Evolutionary conservation across 2,113 vertebrate species (phyloP), one percentile per base, ranked within the genome.

Genomic region (Ibidorhyncha struthersii): DNA sequence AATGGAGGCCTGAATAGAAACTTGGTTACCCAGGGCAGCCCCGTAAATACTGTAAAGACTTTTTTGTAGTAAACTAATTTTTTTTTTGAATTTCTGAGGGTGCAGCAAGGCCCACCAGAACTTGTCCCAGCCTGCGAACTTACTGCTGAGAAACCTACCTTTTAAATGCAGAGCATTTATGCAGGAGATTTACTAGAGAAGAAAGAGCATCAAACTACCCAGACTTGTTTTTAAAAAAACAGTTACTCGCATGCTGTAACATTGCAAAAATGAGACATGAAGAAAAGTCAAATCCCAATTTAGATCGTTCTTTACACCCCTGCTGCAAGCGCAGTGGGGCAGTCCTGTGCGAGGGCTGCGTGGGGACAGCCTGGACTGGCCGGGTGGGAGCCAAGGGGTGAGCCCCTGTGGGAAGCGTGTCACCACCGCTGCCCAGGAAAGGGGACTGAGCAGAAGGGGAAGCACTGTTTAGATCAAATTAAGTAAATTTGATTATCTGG

Each of bases 121-220:
- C 93, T 89, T 95, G 91, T 95, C 81, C 32, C 63, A 95, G 66
- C 92, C 95, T 92, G 81, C 9, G 12, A 62, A 30, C 29, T 10
- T 11, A 2, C 40, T 82, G 47, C 83, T 89, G 56, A 89, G 78
- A 82, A 85, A 72, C 40, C 20, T 59, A 47, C 74, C 26, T 58
- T 67, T 29, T 62, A 74, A 82, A 74, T 12, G 49, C 53, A 58
- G 38, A 40, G 17, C 12, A 7, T 30, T 86, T 58, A 4, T 38
- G n/a, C 25, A 4, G 53, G 30, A 74, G 38, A 14, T 16, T 56
- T 56, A 32, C 30, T 69, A 56, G 43, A 82, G 14, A n/a, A 63
- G 29, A 69, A 45, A 32, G 56, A 82, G 22, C 27, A 25, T 76
- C 81, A 58, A 53, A 58, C 77, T 62, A 62, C 70, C 45, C 62